Base-by-base conservation (phyloP, 2,113 vertebrate species). In the Burhinus bistriatus region DNA sequence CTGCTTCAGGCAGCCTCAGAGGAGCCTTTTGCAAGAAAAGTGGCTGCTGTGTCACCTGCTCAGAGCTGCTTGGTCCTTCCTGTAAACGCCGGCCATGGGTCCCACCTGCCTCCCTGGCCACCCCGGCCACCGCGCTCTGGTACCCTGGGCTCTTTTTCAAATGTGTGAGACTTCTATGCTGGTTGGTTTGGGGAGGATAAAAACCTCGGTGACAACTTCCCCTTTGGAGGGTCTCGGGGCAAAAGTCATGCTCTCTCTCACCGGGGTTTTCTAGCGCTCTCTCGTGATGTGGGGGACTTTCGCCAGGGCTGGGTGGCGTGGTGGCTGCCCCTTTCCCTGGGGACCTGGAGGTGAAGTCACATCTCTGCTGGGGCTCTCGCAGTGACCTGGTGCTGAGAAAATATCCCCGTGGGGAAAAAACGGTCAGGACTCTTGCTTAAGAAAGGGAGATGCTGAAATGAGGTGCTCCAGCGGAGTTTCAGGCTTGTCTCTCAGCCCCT, bases 231-330 rank as follows among this genome's bases (percentile, higher is more conserved):
- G 6, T 47, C 19, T 7, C 2, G 18, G n/a, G 77, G 30, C 5
- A 15, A 21, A 70, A 58, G n/a, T 69, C 54, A 34, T 0, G 0
- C 44, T 52, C n/a, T 44, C 17, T 9, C 36, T 72, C 69, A 4
- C 11, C 1, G 49, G 95, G 81, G 5, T n/a, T 86, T 87, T 94
- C 57, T 68, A 9, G 7, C 49, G 0, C 65, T 23, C 38, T 59
- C 86, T 69, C 5, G 18, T 87, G 89, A 92, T 4, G 1, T 3
- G 40, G 70, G 59, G 94, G 85, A 84, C 49, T 94, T 95, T 58
- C 0, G 1, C 12, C 0, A 1, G 30, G 7, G 58, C 15, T 0
- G 8, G 29, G 23, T 2, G 5, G 9, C 0, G 3, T 1, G 0
- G 44, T 29, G 61, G 15, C 57, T 29, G 32, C 66, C 38, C 72